Evolutionary conservation across 2,797 vertebrate species (phyloP).

Genomic region (Vipera ursinii): DNA sequence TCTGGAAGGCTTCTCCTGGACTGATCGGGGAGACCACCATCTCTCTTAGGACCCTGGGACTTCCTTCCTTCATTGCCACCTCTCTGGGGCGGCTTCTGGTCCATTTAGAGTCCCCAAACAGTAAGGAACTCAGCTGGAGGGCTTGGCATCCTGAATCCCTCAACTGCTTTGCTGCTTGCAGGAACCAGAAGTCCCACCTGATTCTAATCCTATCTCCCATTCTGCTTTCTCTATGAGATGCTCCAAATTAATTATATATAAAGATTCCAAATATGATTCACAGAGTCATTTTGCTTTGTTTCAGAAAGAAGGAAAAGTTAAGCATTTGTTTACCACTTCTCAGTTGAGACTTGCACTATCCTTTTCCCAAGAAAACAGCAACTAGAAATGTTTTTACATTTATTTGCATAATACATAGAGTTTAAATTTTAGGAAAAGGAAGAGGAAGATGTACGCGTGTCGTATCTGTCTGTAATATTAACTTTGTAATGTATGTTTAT

Average conservation of each 20-base stretch:
- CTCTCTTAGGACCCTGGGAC: too few species aligned
- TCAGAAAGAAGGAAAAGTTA: not conserved
- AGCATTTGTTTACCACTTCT: not conserved
- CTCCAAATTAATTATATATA: not conserved
- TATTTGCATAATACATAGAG: not conserved
- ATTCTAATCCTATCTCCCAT: not conserved
- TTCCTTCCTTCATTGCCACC: too few species aligned
- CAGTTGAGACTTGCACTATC: not conserved
- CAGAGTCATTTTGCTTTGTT: not conserved
- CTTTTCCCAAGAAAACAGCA: not conserved
- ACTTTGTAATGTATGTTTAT: not conserved
- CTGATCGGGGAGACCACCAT: too few species aligned
- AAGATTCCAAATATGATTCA: not conserved
- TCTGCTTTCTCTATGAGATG: too few species aligned
- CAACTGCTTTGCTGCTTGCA: too few species aligned
- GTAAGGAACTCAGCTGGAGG: too few species aligned
- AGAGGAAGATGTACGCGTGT: not conserved
- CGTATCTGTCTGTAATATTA: not conserved
- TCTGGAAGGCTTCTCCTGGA: too few species aligned
- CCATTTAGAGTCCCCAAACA: too few species aligned
- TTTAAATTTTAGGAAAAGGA: not conserved
- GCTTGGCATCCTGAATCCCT: too few species aligned
- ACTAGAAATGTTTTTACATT: not conserved
- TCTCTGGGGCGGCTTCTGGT: too few species aligned
- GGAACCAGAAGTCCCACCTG: too few species aligned